A percentile compares a stretch with the other conserved stretches of the same genome.
These are phyloP conservation scores for Drosophila yakuba DNA, from an alignment of 1,140 invertebrate species.

Conservation along the genomic window DNA sequence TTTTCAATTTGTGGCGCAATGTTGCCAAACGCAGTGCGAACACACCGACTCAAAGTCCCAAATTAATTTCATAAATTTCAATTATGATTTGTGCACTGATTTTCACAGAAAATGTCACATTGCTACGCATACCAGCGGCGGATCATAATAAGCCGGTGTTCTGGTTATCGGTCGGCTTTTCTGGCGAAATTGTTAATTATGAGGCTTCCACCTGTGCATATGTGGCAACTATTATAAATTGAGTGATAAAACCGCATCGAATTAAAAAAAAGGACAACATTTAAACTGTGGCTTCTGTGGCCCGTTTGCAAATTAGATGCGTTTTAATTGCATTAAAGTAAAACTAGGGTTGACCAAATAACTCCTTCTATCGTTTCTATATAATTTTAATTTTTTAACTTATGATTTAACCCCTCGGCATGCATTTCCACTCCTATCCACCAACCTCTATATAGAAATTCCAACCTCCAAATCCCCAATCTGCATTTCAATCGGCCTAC, in stretches of 20 bases:
- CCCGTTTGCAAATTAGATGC: neutral
- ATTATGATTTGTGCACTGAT: slow-evolving; percentile 40
- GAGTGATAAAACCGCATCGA: slow-evolving; percentile 51
- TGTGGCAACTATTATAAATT: slow-evolving; percentile 43
- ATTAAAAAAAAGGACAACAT: slow-evolving; percentile 31
- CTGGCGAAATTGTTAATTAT: slow-evolving; percentile 45
- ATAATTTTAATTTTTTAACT: neutral
- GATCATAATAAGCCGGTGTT: slow-evolving; percentile 10
- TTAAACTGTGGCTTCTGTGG: slow-evolving; percentile 22
- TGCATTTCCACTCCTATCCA: neutral
- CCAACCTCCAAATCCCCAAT: neutral
- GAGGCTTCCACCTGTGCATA: slow-evolving; percentile 10
- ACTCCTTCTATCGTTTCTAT: too few species aligned
- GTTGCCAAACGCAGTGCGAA: slow-evolving; percentile 3
- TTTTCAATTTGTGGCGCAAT: slow-evolving; percentile 51
- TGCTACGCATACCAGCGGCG: slow-evolving; percentile 10
- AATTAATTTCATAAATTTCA: slow-evolving; percentile 26
- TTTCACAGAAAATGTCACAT: slow-evolving; percentile 14
- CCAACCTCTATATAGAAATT: neutral
- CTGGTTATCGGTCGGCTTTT: slow-evolving; percentile 13
- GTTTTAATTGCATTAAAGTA: neutral
- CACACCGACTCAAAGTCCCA: neutral
- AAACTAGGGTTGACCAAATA: neutral
- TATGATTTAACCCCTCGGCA: neutral
- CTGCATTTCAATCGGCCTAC: slow-evolving; percentile 14